Percentiles rank a stretch among this genome's conserved stretches.
Conservation (phyloP, 2,797 vertebrate genomes). For the Menidia menidia region DNA sequence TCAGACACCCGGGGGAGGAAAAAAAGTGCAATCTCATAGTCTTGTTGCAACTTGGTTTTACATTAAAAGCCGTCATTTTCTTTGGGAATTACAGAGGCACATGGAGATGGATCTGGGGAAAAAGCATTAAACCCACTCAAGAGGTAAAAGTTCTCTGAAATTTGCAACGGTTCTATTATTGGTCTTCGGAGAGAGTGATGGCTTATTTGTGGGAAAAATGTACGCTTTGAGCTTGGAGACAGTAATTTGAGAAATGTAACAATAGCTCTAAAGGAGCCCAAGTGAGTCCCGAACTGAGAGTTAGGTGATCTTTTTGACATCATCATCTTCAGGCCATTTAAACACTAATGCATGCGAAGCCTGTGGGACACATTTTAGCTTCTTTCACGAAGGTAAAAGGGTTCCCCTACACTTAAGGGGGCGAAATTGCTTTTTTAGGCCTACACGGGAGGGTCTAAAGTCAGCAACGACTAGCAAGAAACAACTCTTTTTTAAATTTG, state of each 20-base stretch:
- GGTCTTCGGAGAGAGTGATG: not conserved
- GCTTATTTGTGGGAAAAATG: slow-evolving; percentile 13
- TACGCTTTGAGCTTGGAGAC: not conserved
- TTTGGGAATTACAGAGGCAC: slow-evolving; percentile 15
- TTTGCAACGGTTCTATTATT: slow-evolving; percentile 10
- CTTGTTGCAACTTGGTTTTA: slow-evolving; percentile 8
- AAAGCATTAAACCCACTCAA: slow-evolving; percentile 28
- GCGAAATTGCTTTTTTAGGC: too few species aligned
- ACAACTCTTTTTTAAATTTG: too few species aligned
- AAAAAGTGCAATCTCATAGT: not conserved
- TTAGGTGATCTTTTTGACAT: not conserved
- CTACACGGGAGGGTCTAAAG: too few species aligned
- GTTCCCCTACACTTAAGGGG: not conserved
- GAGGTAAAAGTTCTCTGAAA: slow-evolving; percentile 27
- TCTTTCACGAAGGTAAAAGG: not conserved
- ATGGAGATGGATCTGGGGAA: slow-evolving; percentile 8
- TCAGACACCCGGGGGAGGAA: not conserved
- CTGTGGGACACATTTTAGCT: not conserved
- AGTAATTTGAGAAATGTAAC: slow-evolving; percentile 5
- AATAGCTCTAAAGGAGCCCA: slow-evolving; percentile 1
- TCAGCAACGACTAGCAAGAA: too few species aligned
- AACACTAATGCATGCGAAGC: not conserved
- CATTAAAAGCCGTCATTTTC: slow-evolving; percentile 19
- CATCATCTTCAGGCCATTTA: not conserved
- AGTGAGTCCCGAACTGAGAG: not conserved